Conservation (phyloP, 2,113 vertebrate species). For the Cynopterus brachyotis region DNA sequence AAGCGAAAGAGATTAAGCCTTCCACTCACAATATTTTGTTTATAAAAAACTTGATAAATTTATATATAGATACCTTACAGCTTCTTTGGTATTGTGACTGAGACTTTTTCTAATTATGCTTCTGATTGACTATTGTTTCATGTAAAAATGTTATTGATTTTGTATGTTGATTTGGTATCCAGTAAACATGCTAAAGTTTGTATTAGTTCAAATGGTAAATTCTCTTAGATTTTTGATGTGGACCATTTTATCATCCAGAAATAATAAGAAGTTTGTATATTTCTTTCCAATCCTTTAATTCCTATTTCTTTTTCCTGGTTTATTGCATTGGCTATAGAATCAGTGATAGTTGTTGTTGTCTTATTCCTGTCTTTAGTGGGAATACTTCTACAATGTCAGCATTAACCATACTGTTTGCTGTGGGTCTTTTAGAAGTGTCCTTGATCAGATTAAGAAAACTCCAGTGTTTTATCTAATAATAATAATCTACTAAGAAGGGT, state of each 20-base stretch:
- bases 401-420: not conserved
- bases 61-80: not conserved
- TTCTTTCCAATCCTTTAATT: not conserved
- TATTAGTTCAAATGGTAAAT: not conserved
- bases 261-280: not conserved
- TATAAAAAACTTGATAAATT: not conserved
- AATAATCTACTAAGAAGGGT: not conserved
- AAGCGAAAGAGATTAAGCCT: not conserved
- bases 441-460: not conserved
- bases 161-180: not conserved
- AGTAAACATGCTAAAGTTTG: not conserved
- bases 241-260: not conserved
- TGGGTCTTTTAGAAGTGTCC: not conserved
- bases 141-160: not conserved
- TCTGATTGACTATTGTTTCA: not conserved
- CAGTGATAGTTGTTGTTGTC: not conserved
- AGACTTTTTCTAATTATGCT: not conserved
- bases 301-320: constrained; percentile 12
- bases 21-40: not conserved
- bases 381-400: not conserved
- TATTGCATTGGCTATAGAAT: not conserved
- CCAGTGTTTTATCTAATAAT: not conserved
- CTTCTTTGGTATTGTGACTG: not conserved
- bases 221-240: not conserved
- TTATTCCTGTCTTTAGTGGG: not conserved